Evolutionary conservation across 2,888 invertebrate species (phyloP), one percentile per base, ranked within the genome.

Genomic region (Ectemnius continuus): DNA sequence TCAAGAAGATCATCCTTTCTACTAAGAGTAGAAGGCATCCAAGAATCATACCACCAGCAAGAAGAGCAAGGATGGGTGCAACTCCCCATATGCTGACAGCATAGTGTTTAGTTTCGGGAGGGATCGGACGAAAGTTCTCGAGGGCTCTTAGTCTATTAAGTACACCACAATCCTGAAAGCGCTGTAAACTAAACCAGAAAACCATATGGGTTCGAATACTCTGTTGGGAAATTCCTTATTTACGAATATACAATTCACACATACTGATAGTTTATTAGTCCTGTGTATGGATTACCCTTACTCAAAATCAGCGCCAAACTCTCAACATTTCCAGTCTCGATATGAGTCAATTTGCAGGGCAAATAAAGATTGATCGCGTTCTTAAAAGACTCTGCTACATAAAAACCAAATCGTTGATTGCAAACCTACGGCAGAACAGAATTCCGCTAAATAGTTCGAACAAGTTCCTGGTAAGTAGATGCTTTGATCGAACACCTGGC

Each of bases 151-250:
- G 64, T 57, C 78, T 85, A 48, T 75, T 73, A n/a, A 88, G 18
- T 26, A 88, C 58, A 0, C 88, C 88, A 56, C 78, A 82, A 66
- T 87, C 84, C 23, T 80, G 76, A 62, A 87, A 83, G 59, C 80
- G 83, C 28, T 85, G 85, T 36, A 88, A 73, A 14, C 88, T 88
- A 60, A 45, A 67, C 28, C 46, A 59, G n/a, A 36, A 36, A 36
- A 36, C 5, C 8, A 36, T 36, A 36, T 36, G 5, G 4, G 1
- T 36, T 36, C 1, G 8, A 36, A 36, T 36, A 36, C 11, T 11
- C 36, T 8, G 11, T 11, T 36, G 1, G 36, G 8, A 6, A 11
- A 36, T 0, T 36, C 6, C 36, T 36, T 36, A 36, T 11, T 36
- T 36, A 1, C 36, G 0, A 11, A 36, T 36, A 36, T 36, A 1